Evolutionary conservation across 2,888 invertebrate genomes (phyloP), one percentile per base, ranked within the genome.

Genomic region (Micropterix aruncella): DNA sequence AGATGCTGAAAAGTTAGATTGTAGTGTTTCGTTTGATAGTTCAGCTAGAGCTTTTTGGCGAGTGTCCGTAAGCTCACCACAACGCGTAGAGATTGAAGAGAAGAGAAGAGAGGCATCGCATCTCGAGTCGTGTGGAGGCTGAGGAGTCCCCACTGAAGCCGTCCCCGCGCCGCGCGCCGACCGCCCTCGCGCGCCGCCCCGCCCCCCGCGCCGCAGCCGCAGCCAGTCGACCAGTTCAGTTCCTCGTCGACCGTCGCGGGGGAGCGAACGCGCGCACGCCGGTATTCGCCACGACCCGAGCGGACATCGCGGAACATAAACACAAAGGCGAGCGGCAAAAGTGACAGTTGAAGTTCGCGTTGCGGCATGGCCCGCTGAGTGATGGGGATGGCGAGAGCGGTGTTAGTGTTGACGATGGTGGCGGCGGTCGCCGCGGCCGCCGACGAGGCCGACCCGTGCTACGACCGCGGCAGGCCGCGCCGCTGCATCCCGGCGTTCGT

Each of bases 401-500:
- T 27, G 7, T 5, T 60, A 73, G 74, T 44, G 58, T 76, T 50
- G 73, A 77, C 58, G 53, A 68, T 75, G 58, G 70, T 74, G 52
- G 72, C 76, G 54, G 77, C 73, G 48, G 72, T 75, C 57, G 64
- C 75, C 55, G 65, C 68, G 43, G 77, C 73, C 49, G 71, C 75
- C 56, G 64, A 75, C 55, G 65, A 68, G 43, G 77, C 82, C 62
- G 93, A 94, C 63, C 91, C 93, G 3, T 94, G 94, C 67, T 90
- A 90, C 64, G 87, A 90, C 60, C 87, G 90, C 51, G 85, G 87
- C 53, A 79, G 83, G 53, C 83, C 90, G 12, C 79, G 84, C 44
- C 79, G 88, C 53, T 99, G 99, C 71, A 90, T 95, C 57, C 96
- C 99, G 9, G 96, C 97, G 63, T 99, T 99, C 65, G 96, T 96